phyloP scores from a whole-genome alignment of 1,140 invertebrate species.

The Diploscapter pachys region DNA sequence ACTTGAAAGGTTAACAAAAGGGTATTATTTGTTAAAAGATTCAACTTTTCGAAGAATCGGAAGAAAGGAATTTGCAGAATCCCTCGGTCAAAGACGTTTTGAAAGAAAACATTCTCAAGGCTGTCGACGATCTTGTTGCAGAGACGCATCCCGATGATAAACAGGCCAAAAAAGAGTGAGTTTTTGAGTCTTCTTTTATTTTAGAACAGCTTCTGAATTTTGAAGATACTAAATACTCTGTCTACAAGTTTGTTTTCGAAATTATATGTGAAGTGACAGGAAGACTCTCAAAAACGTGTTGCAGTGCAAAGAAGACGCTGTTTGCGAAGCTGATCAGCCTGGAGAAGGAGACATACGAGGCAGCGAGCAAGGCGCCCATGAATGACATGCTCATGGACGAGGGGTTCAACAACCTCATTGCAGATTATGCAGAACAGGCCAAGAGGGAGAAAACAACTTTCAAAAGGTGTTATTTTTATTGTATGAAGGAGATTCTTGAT shows the following conservation, averaged over 20 bases:
- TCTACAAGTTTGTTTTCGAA: neutral
- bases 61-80: constrained; percentile 24
- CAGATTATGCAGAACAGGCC: constrained; percentile 11
- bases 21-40: neutral
- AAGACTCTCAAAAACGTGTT: constrained; percentile 2
- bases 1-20: neutral
- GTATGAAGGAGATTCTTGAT: too few relatives aligned
- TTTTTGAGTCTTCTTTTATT: neutral
- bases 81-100: constrained; percentile 34
- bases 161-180: constrained; percentile 29
- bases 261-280: neutral
- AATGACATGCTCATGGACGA: constrained; percentile 32
- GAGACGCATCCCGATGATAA: constrained; percentile 24
- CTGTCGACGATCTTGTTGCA: constrained; percentile 28
- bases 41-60: neutral
- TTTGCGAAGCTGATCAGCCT: constrained; percentile 26
- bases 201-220: neutral
- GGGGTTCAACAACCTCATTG: constrained; percentile 24
- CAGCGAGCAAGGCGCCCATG: constrained; percentile 33
- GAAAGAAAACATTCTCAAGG: constrained; percentile 35
- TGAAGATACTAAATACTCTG: neutral
- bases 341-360: constrained; percentile 35
- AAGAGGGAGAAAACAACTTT: constrained; percentile 16
- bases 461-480: constrained; percentile 7
- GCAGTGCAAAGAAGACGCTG: constrained; percentile 27